These are phyloP conservation scores for Scrobipalpa costella DNA, from an alignment of 2,888 invertebrate genomes.

Conservation along the genomic window DNA sequence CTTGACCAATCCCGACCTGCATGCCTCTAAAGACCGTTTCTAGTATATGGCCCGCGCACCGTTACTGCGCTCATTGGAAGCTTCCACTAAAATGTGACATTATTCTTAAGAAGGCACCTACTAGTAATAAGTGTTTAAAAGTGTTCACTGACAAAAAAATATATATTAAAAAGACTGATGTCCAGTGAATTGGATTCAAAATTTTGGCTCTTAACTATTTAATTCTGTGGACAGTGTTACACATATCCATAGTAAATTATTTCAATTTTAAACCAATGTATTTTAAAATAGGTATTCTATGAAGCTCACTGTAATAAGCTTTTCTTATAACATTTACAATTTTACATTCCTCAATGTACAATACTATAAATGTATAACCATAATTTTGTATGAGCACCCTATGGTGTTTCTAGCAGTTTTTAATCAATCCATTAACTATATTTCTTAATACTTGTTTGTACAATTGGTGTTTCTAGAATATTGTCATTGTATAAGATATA, in stretches of 20 bases:
- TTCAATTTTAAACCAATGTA: conserved; percentile 14
- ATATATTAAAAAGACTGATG: conserved; percentile 58
- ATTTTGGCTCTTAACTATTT: conserved; percentile 6
- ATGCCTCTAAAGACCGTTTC: conserved; percentile 92
- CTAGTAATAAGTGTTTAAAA: conserved; percentile 23
- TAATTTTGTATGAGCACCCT: background rate
- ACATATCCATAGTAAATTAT: conserved; percentile 27
- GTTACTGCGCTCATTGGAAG: conserved; percentile 75
- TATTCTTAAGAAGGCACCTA: conserved; percentile 41
- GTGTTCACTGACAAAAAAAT: conserved; percentile 50
- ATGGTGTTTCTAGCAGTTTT: background rate
- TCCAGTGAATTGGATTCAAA: conserved; percentile 44
- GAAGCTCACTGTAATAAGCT: conserved; percentile 1
- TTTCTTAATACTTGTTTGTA: background rate
- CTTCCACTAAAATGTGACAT: conserved; percentile 77
- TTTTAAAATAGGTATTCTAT: background rate
- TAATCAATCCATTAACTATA: background rate
- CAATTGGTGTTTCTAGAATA: conserved; percentile 9
- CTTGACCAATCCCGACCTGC: conserved; percentile 87
- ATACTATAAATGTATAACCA: background rate
- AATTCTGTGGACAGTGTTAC: conserved; percentile 12
- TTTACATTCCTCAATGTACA: background rate
- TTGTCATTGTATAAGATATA: background rate
- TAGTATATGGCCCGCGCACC: conserved; percentile 86
- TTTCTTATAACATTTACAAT: background rate